Percentiles rank a stretch among this genome's conserved stretches.
Conservation (phyloP, 2,113 vertebrate species). For the Danionella cerebrum region DNA sequence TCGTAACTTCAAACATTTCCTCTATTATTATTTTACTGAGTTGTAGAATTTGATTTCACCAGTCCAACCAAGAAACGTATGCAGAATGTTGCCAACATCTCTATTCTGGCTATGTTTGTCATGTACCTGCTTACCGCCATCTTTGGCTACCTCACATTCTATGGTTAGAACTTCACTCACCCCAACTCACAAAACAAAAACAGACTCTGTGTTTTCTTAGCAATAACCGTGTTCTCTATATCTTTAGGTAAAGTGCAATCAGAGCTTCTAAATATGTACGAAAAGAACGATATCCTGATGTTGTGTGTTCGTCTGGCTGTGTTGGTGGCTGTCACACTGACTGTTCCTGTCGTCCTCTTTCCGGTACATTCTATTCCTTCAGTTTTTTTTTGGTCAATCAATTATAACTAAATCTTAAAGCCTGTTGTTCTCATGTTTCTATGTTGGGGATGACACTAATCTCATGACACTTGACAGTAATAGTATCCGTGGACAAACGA, state of each 20-base stretch:
- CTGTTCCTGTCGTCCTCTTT: slow-evolving; percentile 78
- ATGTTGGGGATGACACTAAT: too few species aligned
- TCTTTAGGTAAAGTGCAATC: slow-evolving; percentile 60
- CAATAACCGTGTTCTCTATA: too few species aligned
- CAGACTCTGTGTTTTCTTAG: not conserved
- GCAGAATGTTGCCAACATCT: slow-evolving; percentile 74
- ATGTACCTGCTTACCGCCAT: slow-evolving; percentile 76
- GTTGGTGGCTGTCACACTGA: slow-evolving; percentile 74
- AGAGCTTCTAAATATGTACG: slow-evolving; percentile 76
- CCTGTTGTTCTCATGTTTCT: too few species aligned
- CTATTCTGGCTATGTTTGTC: slow-evolving; percentile 73
- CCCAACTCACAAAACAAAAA: not conserved
- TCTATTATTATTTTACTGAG: too few species aligned
- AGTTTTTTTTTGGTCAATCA: too few species aligned
- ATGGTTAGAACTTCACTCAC: slow-evolving; percentile 54
- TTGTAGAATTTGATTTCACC: too few species aligned
- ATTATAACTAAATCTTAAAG: too few species aligned
- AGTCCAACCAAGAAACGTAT: slow-evolving; percentile 73
- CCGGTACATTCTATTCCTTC: slow-evolving; percentile 56
- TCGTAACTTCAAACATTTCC: not conserved
- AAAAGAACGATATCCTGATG: slow-evolving; percentile 65
- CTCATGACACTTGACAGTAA: too few species aligned
- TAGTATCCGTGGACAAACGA: too few species aligned
- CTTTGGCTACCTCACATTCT: slow-evolving; percentile 81
- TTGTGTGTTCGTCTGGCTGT: slow-evolving; percentile 74